Conservation (phyloP, 2,888 invertebrate species). For the Lasioglossum zephyrum region DNA sequence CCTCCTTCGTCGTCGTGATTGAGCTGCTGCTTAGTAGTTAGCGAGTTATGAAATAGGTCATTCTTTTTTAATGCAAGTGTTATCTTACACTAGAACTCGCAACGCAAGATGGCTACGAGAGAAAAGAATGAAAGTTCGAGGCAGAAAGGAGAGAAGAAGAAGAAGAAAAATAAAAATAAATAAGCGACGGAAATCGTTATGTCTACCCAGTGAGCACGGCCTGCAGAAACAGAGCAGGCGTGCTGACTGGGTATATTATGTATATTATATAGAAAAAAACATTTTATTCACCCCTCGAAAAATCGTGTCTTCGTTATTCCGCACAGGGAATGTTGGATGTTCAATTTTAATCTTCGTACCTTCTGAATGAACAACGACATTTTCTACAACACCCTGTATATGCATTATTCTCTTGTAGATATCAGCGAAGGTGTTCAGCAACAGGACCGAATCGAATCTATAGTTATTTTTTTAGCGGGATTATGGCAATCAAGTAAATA, state of each 20-base stretch:
- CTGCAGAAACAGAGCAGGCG: too few relatives aligned
- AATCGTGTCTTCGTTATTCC: not conserved
- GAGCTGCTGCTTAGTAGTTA: slow-evolving; percentile 72
- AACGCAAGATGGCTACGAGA: slow-evolving; percentile 75
- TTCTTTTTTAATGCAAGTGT: slow-evolving; percentile 66
- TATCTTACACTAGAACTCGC: slow-evolving; percentile 76
- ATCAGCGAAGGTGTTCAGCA: not conserved
- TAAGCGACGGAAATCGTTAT: slow-evolving; percentile 50
- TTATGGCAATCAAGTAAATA: slow-evolving; percentile 28
- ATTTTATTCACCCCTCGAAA: not conserved
- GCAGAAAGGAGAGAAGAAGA: slow-evolving; percentile 13
- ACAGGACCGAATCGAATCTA: slow-evolving; percentile 41
- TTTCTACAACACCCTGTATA: slow-evolving; percentile 6
- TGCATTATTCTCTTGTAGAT: slow-evolving; percentile 7
- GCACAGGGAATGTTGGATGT: not conserved
- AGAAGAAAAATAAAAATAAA: slow-evolving; percentile 59
- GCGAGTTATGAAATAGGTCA: slow-evolving; percentile 78
- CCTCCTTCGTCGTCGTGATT: slow-evolving; percentile 70
- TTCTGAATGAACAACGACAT: not conserved
- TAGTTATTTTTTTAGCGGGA: slow-evolving; percentile 23
- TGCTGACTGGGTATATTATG: too few relatives aligned
- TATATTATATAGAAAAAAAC: not conserved
- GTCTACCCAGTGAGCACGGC: not conserved
- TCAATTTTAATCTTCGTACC: not conserved
- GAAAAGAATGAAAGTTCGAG: slow-evolving; percentile 59